These are phyloP conservation scores for Danio rerio DNA, from an alignment of 2,113 vertebrate genomes.

Conservation along the genomic window DNA sequence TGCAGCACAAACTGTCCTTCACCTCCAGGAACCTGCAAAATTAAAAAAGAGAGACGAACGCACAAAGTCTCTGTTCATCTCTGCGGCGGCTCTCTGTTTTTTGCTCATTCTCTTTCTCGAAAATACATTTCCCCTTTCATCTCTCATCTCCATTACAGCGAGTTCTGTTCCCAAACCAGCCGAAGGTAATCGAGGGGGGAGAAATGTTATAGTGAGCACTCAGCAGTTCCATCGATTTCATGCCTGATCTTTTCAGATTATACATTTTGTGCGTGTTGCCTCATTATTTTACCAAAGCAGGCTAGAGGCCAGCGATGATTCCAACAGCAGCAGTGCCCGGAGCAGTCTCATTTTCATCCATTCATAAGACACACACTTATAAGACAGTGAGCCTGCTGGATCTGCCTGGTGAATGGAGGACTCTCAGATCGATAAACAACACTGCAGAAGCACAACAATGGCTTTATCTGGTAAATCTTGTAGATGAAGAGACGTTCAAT, in stretches of 20 bases:
- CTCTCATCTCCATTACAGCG: background rate
- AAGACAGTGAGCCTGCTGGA: background rate
- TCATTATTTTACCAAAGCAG: slow-evolving; percentile 7
- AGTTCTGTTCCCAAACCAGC: background rate
- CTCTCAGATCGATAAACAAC: slow-evolving; percentile 7
- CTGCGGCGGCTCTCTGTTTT: slow-evolving; percentile 7
- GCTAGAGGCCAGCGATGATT: background rate
- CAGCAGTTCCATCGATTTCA: slow-evolving; percentile 15
- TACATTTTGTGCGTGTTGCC: slow-evolving; percentile 14
- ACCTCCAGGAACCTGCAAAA: background rate
- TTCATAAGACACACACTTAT: background rate
- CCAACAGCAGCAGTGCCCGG: background rate
- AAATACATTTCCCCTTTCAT: background rate
- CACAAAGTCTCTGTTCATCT: background rate
- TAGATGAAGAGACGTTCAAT: background rate
- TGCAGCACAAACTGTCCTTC: background rate
- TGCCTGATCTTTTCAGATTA: slow-evolving; percentile 28
- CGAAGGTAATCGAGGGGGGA: background rate
- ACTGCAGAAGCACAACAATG: background rate
- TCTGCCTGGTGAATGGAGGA: background rate
- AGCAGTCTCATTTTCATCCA: slow-evolving; percentile 20
- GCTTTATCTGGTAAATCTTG: background rate
- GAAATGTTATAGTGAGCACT: background rate
- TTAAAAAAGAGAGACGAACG: too few species aligned
- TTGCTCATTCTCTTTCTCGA: background rate